Conservation (phyloP, 1,140 invertebrate genomes). For the Dryas iulia region DNA sequence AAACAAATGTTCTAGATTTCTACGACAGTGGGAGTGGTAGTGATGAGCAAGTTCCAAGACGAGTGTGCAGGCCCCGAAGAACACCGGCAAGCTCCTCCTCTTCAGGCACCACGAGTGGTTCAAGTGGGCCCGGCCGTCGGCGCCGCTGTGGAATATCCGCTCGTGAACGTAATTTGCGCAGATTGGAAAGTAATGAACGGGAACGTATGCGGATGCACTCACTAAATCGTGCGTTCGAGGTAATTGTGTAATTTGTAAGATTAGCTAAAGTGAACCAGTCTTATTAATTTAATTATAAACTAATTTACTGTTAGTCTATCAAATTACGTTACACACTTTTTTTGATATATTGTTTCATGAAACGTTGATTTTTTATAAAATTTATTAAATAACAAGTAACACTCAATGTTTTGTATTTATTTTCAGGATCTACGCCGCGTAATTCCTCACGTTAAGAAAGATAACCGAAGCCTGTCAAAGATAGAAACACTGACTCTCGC, state of each 20-base stretch:
- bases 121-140: slow-evolving; percentile 57
- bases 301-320: not conserved
- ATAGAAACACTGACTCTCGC: slow-evolving; percentile 95
- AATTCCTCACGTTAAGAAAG: slow-evolving; percentile 94
- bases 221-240: slow-evolving; percentile 95
- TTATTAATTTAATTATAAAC: not conserved
- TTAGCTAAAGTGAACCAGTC: slow-evolving; percentile 3
- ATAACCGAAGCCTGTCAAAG: slow-evolving; percentile 90
- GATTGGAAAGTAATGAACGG: slow-evolving; percentile 94
- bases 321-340: too few species aligned
- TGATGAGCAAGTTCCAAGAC: slow-evolving; percentile 53
- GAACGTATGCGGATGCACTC: slow-evolving; percentile 96
- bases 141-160: slow-evolving; percentile 84
- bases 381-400: too few species aligned
- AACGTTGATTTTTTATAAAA: too few species aligned
- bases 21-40: slow-evolving; percentile 67
- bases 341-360: too few species aligned
- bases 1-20: slow-evolving; percentile 51
- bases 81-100: slow-evolving; percentile 52
- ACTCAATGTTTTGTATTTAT: slow-evolving; percentile 18
- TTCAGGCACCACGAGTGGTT: slow-evolving; percentile 41
- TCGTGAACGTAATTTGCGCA: slow-evolving; percentile 89
- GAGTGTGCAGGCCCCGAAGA: slow-evolving; percentile 48
- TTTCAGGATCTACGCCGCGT: slow-evolving; percentile 91
- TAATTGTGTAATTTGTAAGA: slow-evolving; percentile 56